Evolutionary conservation across 1,140 invertebrate genomes (phyloP), one percentile per base, ranked within the genome.

Genomic region (Branchinecta lynchi): DNA sequence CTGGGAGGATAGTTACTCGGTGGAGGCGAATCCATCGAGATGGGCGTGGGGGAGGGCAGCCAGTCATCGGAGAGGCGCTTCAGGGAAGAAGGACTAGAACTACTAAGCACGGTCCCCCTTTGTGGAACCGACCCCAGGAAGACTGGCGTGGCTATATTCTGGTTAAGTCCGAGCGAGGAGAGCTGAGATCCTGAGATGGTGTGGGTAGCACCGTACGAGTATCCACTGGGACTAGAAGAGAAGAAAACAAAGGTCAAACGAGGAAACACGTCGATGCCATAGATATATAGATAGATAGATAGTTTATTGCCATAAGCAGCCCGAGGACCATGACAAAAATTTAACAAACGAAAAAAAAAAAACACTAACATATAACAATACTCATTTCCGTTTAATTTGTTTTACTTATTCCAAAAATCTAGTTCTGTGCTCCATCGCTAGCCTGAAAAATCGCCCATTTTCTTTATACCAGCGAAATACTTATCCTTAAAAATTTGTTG

Each of bases 111-210:
- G 17, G 51, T 15, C 3, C 51, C 51, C 17, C 51, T 60, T 32
- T 32, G 32, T 15, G 12, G 12, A 2, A 20, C 51, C 3, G 51
- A 15, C 12, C 51, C 51, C 17, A 20, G 12, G 17, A 60, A 60
- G 12, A 60, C 51, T 60, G 51, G 51, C 17, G 51, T 15, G 17
- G 51, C 51, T 1, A 60, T 60, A 60, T 60, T 60, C 17, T 60
- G 51, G 51, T 60, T 60, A 6, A 60, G 51, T 3, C 51, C 51
- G 3, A 60, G 51, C 17, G 51, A 60, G 17, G 51, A 60, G 17
- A 60, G 51, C 51, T 60, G 51, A 60, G 51, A 60, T 60, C 51
- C 51, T 15, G 51, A 60, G 12, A 60, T 60, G 12, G 51, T 60
- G 12, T 60, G 51, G 2, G 51, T 60, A 12, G 17, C 17, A 60